Evolutionary conservation across 2,797 vertebrate genomes (phyloP), one percentile per base, ranked within the genome.

Genomic region (Hoplostethus mediterraneus): DNA sequence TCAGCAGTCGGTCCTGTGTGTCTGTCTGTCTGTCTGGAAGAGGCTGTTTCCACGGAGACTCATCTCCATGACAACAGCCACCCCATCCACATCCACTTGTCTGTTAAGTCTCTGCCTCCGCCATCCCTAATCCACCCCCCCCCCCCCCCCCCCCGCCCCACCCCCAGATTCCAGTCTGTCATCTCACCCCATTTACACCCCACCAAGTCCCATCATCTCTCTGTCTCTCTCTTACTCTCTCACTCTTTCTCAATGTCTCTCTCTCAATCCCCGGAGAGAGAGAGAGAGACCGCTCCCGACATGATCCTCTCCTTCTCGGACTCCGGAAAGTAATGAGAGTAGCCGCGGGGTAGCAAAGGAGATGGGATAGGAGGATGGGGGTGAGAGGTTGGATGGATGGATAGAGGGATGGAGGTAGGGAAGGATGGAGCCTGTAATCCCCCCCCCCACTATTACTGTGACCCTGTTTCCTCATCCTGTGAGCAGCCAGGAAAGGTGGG

Each of bases 31-130:
- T 84, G 79, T 85, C 79, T 87, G 66, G 75, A 79, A 70, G 79
- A 80, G 86, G 62, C 81, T 85, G 92, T 93, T 92, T 89, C 92
- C 88, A 91, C 80, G 64, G 88, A 16, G 79, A 90, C 90, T 83
- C 6, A 86, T 93, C 85, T 87, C 92, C 90, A 92, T 92, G 91
- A 86, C 92, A 44, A 92, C 90, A 88, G 82, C 68, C 83, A 82
- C 75, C 86, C 82, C 80, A 84, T 88, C 79, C 75, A 78, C 70
- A 89, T 84, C 84, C 85, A 74, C 72, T 67, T 47, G 80, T 75
- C 82, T 72, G 78, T 80, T 84, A 84, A 90, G 73, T 81, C 88
- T 85, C 80, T 87, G 67, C 87, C 77, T 89, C 76, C 38, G 40
- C 36, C 17, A 58, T 54, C 75, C 75, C 79, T 85, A 87, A 87